These are phyloP conservation scores for Neuroscelio doddi DNA, from an alignment of 2,888 invertebrate species.

Conservation along the genomic window DNA sequence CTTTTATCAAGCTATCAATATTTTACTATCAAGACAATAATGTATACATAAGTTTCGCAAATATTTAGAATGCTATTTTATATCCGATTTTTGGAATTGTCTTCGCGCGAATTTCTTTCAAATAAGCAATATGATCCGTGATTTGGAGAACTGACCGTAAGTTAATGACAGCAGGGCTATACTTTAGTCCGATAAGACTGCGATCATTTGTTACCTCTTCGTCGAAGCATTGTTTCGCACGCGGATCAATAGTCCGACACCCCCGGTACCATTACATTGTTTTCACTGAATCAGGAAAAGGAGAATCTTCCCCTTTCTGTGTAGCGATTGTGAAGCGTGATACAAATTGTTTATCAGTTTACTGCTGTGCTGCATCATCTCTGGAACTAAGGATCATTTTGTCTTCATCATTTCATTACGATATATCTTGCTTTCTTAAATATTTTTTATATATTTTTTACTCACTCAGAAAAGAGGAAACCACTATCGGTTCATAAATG, in stretches of 20 bases:
- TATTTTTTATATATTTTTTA: no score
- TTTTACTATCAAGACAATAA: no score
- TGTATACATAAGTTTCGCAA: no score
- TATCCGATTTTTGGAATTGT: no score
- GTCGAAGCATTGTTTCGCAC: slow-evolving; percentile 66
- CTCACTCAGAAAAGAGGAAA: no score
- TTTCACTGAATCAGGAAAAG: slow-evolving; percentile 59
- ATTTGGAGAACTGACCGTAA: slow-evolving; percentile 36
- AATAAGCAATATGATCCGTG: slow-evolving; percentile 32
- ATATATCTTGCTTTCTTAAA: background rate
- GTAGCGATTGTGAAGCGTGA: slow-evolving; percentile 17
- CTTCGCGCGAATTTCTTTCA: no score
- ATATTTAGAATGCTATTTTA: no score
- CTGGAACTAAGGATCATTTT: background rate
- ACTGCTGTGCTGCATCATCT: slow-evolving; percentile 11
- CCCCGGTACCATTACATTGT: slow-evolving; percentile 59
- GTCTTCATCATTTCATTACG: background rate
- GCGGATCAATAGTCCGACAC: slow-evolving; percentile 63
- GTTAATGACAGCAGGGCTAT: slow-evolving; percentile 39
- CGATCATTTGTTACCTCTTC: slow-evolving; percentile 69
- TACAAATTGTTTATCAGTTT: slow-evolving; percentile 27
- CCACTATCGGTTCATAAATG: no score
- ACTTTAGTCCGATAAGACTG: slow-evolving; percentile 61
- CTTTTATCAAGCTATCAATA: no score
- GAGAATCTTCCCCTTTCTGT: slow-evolving; percentile 30